These are phyloP conservation scores for Ellobium chinense DNA, from an alignment of 2,888 invertebrate genomes.

Conservation along the genomic window DNA sequence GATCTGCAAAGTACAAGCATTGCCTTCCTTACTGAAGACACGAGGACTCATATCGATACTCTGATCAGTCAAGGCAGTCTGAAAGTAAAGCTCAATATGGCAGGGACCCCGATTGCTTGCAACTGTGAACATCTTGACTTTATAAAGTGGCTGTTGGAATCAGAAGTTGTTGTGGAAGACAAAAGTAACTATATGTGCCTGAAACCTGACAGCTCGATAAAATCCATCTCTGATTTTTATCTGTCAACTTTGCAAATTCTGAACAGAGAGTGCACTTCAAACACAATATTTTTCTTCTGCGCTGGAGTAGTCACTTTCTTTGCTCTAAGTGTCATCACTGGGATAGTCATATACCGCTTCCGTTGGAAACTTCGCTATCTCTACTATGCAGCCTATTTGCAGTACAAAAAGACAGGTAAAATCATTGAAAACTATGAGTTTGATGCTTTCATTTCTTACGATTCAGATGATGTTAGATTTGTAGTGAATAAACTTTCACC, in stretches of 20 bases:
- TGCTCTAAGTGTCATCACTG: neutral
- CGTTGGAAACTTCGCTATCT: slow-evolving; percentile 41
- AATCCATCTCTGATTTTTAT: slow-evolving; percentile 1
- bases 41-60: neutral
- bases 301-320: neutral
- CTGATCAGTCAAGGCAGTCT: neutral
- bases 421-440: neutral
- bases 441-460: slow-evolving; percentile 42
- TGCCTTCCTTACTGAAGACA: neutral
- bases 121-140: slow-evolving; percentile 28
- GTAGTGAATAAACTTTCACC: neutral
- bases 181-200: slow-evolving; percentile 5
- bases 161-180: neutral
- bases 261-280: neutral
- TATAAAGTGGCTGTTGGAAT: slow-evolving; percentile 16
- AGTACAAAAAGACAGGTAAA: neutral
- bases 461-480: slow-evolving; percentile 5
- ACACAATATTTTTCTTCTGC: slow-evolving; percentile 7
- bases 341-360: slow-evolving; percentile 24
- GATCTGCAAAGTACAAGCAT: neutral
- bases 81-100: neutral
- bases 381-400: slow-evolving; percentile 20
- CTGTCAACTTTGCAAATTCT: neutral
- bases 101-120: slow-evolving; percentile 15
- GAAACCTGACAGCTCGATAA: neutral